Conservation (phyloP, 2,888 invertebrate species). For the Leptinotarsa juncta region DNA sequence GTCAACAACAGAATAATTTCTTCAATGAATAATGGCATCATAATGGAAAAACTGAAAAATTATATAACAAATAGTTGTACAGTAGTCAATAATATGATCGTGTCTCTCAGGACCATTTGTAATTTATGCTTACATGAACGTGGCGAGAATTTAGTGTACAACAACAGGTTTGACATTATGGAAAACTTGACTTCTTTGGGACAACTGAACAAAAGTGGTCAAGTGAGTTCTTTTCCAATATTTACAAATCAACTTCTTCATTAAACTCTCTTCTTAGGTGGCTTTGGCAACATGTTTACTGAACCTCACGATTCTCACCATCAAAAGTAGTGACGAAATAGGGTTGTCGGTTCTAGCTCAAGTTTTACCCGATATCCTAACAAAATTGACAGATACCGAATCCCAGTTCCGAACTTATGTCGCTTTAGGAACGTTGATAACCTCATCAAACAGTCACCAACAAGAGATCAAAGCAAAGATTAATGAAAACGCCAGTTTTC, state of each 20-base stretch:
- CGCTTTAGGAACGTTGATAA: conserved; percentile 78
- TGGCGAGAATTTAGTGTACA: conserved; percentile 74
- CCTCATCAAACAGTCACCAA: conserved; percentile 62
- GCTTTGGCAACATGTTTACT: conserved; percentile 79
- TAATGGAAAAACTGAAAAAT: conserved; percentile 58
- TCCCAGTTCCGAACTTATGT: conserved; percentile 82
- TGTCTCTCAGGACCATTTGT: conserved; percentile 81
- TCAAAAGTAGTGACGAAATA: conserved; percentile 69
- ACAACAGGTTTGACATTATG: conserved; percentile 70
- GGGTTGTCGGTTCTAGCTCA: conserved; percentile 68
- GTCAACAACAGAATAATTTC: conserved; percentile 72
- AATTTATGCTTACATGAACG: conserved; percentile 82
- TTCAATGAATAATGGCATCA: conserved; percentile 56
- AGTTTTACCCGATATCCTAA: conserved; percentile 69
- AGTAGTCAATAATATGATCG: conserved; percentile 78
- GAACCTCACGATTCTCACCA: conserved; percentile 76
- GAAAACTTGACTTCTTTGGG: conserved; percentile 69
- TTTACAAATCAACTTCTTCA: not conserved
- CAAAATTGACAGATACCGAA: conserved; percentile 74
- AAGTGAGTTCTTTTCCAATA: conserved; percentile 65
- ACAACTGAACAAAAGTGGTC: conserved; percentile 72
- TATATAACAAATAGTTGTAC: conserved; percentile 61
- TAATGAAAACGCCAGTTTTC: conserved; percentile 56
- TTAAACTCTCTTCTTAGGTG: conserved; percentile 69
- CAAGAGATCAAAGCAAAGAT: conserved; percentile 66